Evolutionary conservation across 2,113 vertebrate species (phyloP).

Genomic region (Corythornis madagascariensis): DNA sequence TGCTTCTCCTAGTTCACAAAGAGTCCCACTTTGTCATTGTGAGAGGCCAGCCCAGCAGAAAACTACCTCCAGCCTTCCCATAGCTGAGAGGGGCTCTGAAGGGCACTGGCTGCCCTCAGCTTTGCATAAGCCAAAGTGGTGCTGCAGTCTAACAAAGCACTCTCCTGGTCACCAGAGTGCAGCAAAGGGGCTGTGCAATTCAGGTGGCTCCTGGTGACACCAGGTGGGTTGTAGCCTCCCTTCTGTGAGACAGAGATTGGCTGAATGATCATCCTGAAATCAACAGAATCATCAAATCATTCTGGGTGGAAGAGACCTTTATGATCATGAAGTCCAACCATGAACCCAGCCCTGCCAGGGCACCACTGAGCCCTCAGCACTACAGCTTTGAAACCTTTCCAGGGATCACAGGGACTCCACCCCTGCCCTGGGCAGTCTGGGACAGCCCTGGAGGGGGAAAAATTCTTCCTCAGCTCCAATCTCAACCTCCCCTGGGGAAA

Average conservation of each 20-base stretch:
- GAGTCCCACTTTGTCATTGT: not conserved
- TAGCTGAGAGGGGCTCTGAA: not conserved
- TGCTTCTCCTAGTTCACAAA: not conserved
- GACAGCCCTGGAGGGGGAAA: not conserved
- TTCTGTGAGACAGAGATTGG: not conserved
- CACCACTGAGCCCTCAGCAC: not conserved
- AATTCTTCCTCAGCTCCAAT: not conserved
- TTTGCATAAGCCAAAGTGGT: not conserved
- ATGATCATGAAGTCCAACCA: not conserved
- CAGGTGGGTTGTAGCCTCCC: not conserved
- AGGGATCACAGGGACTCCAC: not conserved
- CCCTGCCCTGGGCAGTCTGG: not conserved
- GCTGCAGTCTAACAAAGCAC: not conserved
- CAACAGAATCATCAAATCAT: not conserved
- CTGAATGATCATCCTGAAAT: not conserved
- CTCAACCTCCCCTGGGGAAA: not conserved
- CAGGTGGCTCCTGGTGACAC: not conserved
- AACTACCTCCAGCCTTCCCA: not conserved
- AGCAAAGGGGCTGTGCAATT: not conserved
- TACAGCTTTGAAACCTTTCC: not conserved
- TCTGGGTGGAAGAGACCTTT: not conserved
- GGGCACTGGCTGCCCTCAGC: not conserved
- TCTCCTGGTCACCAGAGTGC: accelerated
- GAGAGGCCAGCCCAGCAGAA: not conserved
- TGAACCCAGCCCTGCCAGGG: not conserved